Base-by-base conservation (phyloP, 2,888 invertebrate species). In the Cosmia pyralina region DNA sequence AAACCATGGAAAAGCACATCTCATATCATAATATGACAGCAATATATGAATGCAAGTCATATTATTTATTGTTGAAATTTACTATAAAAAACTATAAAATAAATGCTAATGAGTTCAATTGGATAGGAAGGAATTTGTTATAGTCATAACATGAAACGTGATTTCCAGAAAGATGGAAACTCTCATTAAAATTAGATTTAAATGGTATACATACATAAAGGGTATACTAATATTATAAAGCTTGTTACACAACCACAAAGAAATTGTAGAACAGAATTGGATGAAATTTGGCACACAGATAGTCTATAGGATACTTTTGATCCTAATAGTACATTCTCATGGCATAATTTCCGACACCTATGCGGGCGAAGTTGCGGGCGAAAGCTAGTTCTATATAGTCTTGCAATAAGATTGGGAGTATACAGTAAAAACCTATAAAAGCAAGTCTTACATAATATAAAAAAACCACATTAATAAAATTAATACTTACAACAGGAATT, bases 401-500 rank as follows among this genome's bases (percentile, higher is more conserved):
- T 59, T 28, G 11, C 65, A 15, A n/a, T 53, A 44, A 64, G 28
- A 53, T 65, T 28, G n/a, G 0, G 2, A 53, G 17, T 22, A n/a
- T n/a, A 50, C 46, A 68, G 34, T n/a, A 0, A 8, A 69, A 46
- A 69, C 34, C 19, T 46, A 52, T 48, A 28, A 34, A 52, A 52
- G 8, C 28, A 15, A 6, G 8, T 48, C 6, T 28, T 22, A 52
- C 22, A 8, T 15, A 28, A 4, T 15, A 55, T 19, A 4, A n/a
- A 38, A n/a, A 15, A n/a, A 15, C 8, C 2, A 22, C 11, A n/a
- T n/a, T 1, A 22, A 38, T 15, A 34, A 17, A 58, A 46, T 53
- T 19, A 11, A 59, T 80, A 94, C 95, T 95, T 88, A 97, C 97
- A 91, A 97, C 96, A 84, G 97, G 97, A 75, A 97, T 96, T 46